Conservation (phyloP, 2,888 invertebrate species). For the Caenorhabditis sp. region DNA sequence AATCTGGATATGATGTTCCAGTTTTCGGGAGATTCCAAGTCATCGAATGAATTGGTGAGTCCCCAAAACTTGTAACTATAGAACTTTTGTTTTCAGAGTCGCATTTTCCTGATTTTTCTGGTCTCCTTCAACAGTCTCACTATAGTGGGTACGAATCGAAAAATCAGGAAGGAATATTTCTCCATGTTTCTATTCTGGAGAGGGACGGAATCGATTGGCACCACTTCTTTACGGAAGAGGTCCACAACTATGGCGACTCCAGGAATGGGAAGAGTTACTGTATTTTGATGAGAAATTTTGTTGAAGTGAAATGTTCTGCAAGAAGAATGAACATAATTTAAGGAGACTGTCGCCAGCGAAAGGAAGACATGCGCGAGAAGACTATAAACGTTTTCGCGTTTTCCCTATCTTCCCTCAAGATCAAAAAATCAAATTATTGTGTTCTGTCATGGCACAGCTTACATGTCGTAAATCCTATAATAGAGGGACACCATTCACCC, state of each 20-base stretch:
- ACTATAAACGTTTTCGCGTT: too few relatives aligned
- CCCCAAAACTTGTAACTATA: neutral
- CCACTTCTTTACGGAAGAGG: neutral
- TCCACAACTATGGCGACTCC: neutral
- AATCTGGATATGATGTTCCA: conserved; percentile 50
- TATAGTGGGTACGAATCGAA: conserved; percentile 33
- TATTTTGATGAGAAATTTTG: conserved; percentile 3
- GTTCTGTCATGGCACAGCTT: too few relatives aligned
- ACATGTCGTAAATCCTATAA: too few relatives aligned
- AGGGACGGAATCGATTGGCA: neutral
- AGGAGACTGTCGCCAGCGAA: too few relatives aligned
- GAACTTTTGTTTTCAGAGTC: conserved; percentile 22
- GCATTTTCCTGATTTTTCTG: conserved; percentile 31
- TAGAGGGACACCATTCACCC: too few relatives aligned
- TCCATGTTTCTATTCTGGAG: conserved; percentile 27
- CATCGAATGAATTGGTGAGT: conserved; percentile 35
- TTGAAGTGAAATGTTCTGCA: too few relatives aligned
- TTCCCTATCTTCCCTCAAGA: too few relatives aligned
- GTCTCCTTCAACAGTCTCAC: conserved; percentile 52
- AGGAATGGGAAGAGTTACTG: conserved; percentile 3
- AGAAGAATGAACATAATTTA: too few relatives aligned
- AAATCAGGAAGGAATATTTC: conserved; percentile 20
- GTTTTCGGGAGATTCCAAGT: conserved; percentile 9
- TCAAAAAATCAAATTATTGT: too few relatives aligned
- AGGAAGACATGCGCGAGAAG: too few relatives aligned